A percentile compares a stretch with the other conserved stretches of the same genome.
These are phyloP conservation scores for Philereme transversata DNA, from an alignment of 2,888 invertebrate genomes.

Conservation along the genomic window DNA sequence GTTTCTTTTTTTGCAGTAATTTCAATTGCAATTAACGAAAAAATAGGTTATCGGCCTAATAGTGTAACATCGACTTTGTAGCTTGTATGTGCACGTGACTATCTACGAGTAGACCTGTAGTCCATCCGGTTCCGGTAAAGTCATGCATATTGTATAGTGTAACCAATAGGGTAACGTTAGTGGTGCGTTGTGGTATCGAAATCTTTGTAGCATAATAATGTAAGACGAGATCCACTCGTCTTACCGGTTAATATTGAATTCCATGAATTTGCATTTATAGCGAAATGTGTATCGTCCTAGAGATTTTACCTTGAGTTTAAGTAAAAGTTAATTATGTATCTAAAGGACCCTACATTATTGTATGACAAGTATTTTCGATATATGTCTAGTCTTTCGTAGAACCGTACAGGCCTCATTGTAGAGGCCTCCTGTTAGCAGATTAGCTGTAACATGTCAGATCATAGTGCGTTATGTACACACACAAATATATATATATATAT, in stretches of 20 bases:
- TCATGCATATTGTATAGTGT: conserved; percentile 16
- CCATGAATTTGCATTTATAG: conserved; percentile 84
- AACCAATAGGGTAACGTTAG: conserved; percentile 16
- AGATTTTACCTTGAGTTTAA: conserved; percentile 81
- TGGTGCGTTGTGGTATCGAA: conserved; percentile 60
- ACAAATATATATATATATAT: too few relatives aligned
- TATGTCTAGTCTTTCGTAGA: conserved; percentile 75
- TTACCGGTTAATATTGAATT: conserved; percentile 79
- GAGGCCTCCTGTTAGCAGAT: conserved; percentile 53
- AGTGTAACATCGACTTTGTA: conserved; percentile 44
- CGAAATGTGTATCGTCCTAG: conserved; percentile 82
- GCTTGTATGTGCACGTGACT: conserved; percentile 32
- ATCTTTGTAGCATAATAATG: conserved; percentile 78
- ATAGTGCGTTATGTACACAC: conserved; percentile 53
- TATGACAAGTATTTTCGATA: conserved; percentile 72
- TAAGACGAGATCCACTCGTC: conserved; percentile 64
- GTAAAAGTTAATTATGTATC: conserved; percentile 72
- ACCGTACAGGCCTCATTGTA: conserved; percentile 57
- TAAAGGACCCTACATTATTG: conserved; percentile 64
- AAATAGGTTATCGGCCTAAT: conserved; percentile 44
- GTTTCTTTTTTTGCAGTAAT: conserved; percentile 28
- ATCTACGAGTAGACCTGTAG: conserved; percentile 28
- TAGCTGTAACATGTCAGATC: conserved; percentile 61
- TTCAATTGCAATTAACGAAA: conserved; percentile 15
- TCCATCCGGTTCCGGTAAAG: conserved; percentile 26